Evolutionary conservation across 2,113 vertebrate genomes (phyloP), one percentile per base, ranked within the genome.

Genomic region (Callithrix jacchus): DNA sequence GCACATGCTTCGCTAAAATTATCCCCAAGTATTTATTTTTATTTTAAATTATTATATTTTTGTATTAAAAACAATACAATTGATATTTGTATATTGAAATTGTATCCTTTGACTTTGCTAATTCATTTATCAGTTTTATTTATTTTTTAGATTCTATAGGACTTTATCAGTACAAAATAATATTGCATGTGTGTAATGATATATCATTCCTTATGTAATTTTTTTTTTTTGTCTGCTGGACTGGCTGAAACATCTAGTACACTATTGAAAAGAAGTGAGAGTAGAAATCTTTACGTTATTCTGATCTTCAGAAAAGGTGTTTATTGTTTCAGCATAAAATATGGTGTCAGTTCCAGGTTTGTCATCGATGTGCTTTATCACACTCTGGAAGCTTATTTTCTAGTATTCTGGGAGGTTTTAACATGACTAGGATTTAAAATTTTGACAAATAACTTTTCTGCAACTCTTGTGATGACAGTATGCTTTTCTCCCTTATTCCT

Each of bases 401-500:
- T 25, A 68, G 5, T 91, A 35, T 82, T 85, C 35, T 52, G 32
- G 89, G 80, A 86, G 5, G 4, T 88, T 89, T 77, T 70, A 82
- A 30, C 13, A 56, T 88, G 20, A 83, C 14, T 25, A 77, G 32
- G 4, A 30, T 21, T 71, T 91, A 88, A 8, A 77, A 64, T 82
- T 89, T 91, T 91, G 56, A 86, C 8, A 58, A 18, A 42, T n/a
- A 14, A 0, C 89, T 93, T 87, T 85, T 84, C 66, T 96, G 21
- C 6, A 81, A 76, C 32, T 87, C n/a, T 61, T 37, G 37, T 27
- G 21, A 66, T 83, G 10, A 70, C 73, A 30, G 42, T 93, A 42
- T 42, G 0, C 54, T 96, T 94, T 92, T 81, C 68, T 89, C n/a
- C 45, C 49, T n/a, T 95, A 32, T 76, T 91, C n/a, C 71, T 40